Evolutionary conservation across 2,888 invertebrate species (phyloP).

Genomic region (Aphodius granarius): DNA sequence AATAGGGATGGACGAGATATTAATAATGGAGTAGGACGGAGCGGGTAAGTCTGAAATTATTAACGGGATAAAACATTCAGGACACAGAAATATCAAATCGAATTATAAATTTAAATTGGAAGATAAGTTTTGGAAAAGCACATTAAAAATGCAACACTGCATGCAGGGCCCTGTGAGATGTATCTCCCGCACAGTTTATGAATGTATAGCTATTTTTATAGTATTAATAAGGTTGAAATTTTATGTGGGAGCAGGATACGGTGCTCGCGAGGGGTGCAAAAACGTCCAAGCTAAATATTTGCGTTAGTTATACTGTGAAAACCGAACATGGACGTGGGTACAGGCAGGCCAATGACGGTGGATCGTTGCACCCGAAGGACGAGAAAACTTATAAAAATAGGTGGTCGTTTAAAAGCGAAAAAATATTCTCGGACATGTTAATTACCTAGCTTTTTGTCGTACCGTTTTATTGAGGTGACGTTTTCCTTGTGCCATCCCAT

Average conservation of each 20-base stretch:
- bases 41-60: neutral
- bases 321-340: neutral
- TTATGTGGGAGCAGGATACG: neutral
- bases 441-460: neutral
- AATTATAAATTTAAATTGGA: neutral
- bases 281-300: slow-evolving; percentile 20
- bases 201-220: slow-evolving; percentile 22
- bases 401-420: neutral
- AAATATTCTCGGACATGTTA: neutral
- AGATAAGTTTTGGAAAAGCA: neutral
- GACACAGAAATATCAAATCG: neutral
- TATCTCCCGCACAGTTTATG: slow-evolving; percentile 18
- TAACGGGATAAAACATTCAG: neutral
- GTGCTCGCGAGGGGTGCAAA: neutral
- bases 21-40: neutral
- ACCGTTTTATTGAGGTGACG: neutral
- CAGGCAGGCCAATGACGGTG: neutral
- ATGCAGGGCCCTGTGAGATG: slow-evolving; percentile 14
- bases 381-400: neutral
- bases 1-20: too few relatives aligned
- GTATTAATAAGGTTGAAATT: slow-evolving; percentile 19
- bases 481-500: neutral
- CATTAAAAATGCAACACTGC: neutral
- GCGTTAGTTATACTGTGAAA: slow-evolving; percentile 16
- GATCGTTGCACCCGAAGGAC: neutral